phyloP scores from a whole-genome alignment of 2,888 invertebrate genomes.

The Tenthredo mesomela region DNA sequence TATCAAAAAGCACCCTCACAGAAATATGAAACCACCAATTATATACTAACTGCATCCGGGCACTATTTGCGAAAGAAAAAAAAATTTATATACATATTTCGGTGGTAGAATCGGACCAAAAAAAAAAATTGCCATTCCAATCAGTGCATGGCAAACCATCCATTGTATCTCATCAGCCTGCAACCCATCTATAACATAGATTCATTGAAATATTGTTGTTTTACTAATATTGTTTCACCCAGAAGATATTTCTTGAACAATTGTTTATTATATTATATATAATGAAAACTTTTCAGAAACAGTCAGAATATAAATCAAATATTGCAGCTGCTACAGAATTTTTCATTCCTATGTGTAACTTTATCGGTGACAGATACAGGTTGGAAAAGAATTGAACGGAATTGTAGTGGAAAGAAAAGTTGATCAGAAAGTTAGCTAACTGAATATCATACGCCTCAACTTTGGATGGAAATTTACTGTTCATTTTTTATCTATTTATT shows the following conservation, averaged over 20 bases:
- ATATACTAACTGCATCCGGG: not conserved
- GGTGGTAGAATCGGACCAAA: not conserved
- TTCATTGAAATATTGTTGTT: not conserved
- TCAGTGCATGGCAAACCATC: not conserved
- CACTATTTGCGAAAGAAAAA: not conserved
- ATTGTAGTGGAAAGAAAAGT: not conserved
- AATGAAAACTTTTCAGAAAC: not conserved
- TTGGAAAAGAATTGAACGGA: not conserved
- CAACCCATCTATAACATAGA: not conserved
- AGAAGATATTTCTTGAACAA: not conserved
- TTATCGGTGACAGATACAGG: not conserved
- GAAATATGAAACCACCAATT: not conserved
- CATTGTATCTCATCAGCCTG: not conserved
- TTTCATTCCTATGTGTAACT: not conserved
- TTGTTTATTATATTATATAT: not conserved
- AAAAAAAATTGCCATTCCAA: not conserved
- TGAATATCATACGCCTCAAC: not conserved
- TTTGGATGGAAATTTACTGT: not conserved
- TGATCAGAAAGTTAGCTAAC: not conserved
- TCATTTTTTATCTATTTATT: not conserved
- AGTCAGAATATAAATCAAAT: not conserved
- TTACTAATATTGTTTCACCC: not conserved
- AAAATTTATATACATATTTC: not conserved
- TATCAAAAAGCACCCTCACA: not conserved
- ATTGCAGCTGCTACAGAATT: not conserved